Evolutionary conservation across 2,797 vertebrate genomes (phyloP).

Genomic region (Acridotheres tristis): DNA sequence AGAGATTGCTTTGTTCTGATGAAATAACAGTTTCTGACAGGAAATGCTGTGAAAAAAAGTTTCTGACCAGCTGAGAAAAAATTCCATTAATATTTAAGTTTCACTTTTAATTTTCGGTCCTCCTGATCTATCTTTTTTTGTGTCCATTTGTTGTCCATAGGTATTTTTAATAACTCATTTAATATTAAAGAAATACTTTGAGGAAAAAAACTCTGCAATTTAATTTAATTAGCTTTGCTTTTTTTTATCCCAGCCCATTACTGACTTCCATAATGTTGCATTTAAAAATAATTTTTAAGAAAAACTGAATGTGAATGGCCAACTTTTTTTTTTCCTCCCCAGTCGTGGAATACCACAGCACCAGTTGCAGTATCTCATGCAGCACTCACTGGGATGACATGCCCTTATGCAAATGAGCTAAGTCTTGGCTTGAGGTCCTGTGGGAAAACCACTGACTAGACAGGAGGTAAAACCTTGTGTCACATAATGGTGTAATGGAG

Average conservation of each 20-base stretch:
- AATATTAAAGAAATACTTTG: slow-evolving; percentile 47
- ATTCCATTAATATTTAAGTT: slow-evolving; percentile 1
- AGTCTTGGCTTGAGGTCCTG: background rate
- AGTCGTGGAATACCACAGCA: background rate
- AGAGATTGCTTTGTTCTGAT: background rate
- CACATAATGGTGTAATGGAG: background rate
- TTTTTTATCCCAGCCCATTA: background rate
- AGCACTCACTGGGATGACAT: background rate
- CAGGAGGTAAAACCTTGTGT: background rate
- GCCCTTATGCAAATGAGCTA: background rate
- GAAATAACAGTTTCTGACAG: background rate
- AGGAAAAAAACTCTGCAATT: background rate
- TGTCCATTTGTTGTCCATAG: background rate
- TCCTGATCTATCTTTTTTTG: background rate
- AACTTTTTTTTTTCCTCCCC: background rate
- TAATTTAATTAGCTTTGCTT: slow-evolving; percentile 27
- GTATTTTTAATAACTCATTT: slow-evolving; percentile 53
- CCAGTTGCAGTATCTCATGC: background rate
- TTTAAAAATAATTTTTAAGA: slow-evolving; percentile 37
- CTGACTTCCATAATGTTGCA: background rate
- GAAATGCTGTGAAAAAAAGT: background rate
- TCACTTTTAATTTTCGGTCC: slow-evolving; percentile 1
- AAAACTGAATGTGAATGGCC: background rate
- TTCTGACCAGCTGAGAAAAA: background rate
- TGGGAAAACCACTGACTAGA: background rate